phyloP scores from a whole-genome alignment of 1,140 invertebrate species.

The Penaeus chinensis region DNA sequence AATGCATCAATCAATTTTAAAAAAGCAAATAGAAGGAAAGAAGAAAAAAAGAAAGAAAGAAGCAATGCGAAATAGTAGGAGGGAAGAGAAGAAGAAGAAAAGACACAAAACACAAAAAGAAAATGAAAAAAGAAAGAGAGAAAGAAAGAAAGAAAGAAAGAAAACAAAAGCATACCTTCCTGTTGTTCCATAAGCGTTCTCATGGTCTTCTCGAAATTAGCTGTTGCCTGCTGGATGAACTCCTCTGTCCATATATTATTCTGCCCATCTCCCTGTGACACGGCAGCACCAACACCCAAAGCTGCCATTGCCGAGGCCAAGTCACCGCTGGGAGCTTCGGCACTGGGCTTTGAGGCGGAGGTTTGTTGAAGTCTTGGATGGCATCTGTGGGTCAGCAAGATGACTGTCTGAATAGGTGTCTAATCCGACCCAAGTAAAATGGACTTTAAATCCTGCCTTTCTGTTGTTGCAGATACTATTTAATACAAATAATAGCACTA shows the following conservation, averaged over 20 bases:
- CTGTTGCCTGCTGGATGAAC: conserved; percentile 50
- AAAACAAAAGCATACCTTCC: conserved; percentile 1
- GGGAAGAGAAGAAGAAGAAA: too few relatives aligned
- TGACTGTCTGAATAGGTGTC: neutral
- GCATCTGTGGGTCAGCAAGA: conserved; percentile 41
- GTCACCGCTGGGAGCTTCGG: conserved; percentile 15
- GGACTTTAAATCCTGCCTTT: neutral
- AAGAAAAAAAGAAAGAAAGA: too few relatives aligned
- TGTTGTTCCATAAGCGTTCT: conserved; percentile 49
- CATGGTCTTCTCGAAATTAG: conserved; percentile 58
- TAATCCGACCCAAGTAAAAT: neutral
- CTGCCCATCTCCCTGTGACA: neutral
- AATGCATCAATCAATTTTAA: too few relatives aligned
- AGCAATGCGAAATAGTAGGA: too few relatives aligned
- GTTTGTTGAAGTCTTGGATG: conserved; percentile 48
- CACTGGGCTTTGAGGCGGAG: conserved; percentile 6
- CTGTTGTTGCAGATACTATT: too few relatives aligned
- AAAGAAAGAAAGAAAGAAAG: neutral
- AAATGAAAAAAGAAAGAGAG: neutral
- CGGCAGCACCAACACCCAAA: conserved; percentile 22
- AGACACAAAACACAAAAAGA: too few relatives aligned
- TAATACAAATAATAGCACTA: too few relatives aligned
- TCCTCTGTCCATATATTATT: conserved; percentile 48
- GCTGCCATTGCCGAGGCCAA: conserved; percentile 38
- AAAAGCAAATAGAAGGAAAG: too few relatives aligned